Evolutionary conservation across 1,140 invertebrate species (phyloP).

Genomic region (Drosophila varians): DNA sequence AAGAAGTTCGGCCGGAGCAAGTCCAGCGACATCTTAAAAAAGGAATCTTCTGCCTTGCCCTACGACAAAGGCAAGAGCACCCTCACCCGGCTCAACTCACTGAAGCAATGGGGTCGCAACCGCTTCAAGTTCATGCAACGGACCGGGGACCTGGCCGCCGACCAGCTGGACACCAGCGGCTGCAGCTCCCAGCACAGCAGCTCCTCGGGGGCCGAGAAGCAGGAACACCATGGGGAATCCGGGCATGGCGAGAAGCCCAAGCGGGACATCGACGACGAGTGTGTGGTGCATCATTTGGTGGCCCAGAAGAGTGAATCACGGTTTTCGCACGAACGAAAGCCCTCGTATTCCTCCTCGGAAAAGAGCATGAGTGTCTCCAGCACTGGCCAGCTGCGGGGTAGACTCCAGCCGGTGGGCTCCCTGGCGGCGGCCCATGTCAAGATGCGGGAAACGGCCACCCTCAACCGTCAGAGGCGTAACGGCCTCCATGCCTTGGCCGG

Average conservation of each 20-base stretch:
- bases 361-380: constrained; percentile 85
- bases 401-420: constrained; percentile 47
- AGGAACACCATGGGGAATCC: constrained; percentile 19
- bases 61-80: constrained; percentile 85
- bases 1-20: constrained; percentile 85
- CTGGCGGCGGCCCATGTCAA: constrained; percentile 85
- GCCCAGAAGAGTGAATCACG: constrained; percentile 79
- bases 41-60: constrained; percentile 83
- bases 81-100: constrained; percentile 90
- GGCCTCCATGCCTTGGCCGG: constrained; percentile 81
- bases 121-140: constrained; percentile 90
- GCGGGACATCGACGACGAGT: constrained; percentile 85
- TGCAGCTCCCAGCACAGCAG: constrained; percentile 82
- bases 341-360: constrained; percentile 89
- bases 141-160: constrained; percentile 78
- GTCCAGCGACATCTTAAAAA: constrained; percentile 88
- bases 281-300: constrained; percentile 86
- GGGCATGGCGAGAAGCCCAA: constrained; percentile 22
- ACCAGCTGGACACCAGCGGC: constrained; percentile 81
- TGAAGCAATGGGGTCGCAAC: constrained; percentile 92
- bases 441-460: constrained; percentile 88
- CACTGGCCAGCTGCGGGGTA: constrained; percentile 74
- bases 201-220: constrained; percentile 58
- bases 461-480: constrained; percentile 85
- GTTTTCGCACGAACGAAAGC: constrained; percentile 88